phyloP scores from a whole-genome alignment of 92 coral and sea anemone species.

The Zoanthus sansibaricus region DNA sequence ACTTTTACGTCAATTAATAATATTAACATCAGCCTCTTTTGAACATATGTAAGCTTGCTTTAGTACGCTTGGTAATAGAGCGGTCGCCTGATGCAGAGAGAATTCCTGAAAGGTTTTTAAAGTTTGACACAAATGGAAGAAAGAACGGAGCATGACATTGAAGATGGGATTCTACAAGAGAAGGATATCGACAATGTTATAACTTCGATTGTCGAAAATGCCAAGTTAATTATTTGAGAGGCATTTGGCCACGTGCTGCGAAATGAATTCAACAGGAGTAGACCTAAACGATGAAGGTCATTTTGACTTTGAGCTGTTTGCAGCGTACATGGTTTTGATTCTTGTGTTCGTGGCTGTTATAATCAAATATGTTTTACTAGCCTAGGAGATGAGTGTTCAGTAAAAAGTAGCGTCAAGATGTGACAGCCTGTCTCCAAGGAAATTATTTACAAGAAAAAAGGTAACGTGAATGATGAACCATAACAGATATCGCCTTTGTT shows the following conservation, averaged over 20 bases:
- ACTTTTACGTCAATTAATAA: not conserved
- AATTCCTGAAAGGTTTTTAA: not conserved
- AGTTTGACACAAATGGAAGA: not conserved
- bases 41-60: not conserved
- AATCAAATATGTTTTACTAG: conserved; percentile 76
- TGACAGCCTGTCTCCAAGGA: not conserved
- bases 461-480: not conserved
- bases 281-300: conserved; percentile 43
- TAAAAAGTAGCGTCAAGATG: not conserved
- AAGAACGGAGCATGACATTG: not conserved
- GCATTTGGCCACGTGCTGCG: not conserved
- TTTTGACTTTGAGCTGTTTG: conserved; percentile 78
- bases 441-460: not conserved
- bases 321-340: conserved; percentile 79
- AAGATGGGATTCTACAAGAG: not conserved
- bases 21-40: not conserved
- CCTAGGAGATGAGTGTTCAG: conserved; percentile 19
- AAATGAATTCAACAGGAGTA: conserved; percentile 69
- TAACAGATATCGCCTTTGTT: not conserved
- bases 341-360: conserved; percentile 82
- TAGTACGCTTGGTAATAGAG: not conserved
- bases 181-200: not conserved
- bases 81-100: not conserved
- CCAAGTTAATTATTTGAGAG: not conserved
- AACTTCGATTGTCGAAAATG: not conserved